Conservation (phyloP, 2,888 invertebrate species). For the Eristalis arbustorum region DNA sequence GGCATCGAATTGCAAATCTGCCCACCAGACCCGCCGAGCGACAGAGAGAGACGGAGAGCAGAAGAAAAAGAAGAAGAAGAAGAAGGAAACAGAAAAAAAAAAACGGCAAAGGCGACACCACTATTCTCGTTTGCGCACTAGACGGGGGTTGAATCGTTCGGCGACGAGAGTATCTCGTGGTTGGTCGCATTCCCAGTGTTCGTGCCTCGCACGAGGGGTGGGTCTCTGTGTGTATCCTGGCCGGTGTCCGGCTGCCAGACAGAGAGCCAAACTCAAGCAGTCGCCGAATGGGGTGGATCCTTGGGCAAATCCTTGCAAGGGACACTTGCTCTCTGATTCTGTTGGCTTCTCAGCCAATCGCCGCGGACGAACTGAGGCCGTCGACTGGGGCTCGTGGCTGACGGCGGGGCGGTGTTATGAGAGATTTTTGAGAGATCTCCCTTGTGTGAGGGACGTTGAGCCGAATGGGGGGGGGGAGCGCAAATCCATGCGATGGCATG, state of each 20-base stretch:
- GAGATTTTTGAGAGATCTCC: background rate
- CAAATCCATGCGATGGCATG: no score
- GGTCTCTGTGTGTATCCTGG: background rate
- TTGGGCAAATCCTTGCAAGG: slow-evolving; percentile 33
- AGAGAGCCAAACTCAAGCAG: background rate
- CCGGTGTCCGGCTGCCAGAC: background rate
- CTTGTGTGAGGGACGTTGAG: background rate
- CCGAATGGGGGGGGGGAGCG: background rate
- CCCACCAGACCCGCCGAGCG: background rate
- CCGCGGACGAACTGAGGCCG: background rate
- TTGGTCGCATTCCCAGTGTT: slow-evolving; percentile 42
- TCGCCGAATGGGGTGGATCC: slow-evolving; percentile 56
- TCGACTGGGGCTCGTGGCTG: no score
- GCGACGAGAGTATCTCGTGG: slow-evolving; percentile 36
- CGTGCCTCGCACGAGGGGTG: slow-evolving; percentile 27
- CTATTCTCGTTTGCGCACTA: slow-evolving; percentile 58
- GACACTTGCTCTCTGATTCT: background rate
- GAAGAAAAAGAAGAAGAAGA: background rate
- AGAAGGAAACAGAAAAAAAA: background rate
- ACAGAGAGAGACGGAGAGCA: background rate
- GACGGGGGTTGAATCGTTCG: slow-evolving; percentile 56
- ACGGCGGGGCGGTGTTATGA: slow-evolving; percentile 26
- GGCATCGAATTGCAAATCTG: slow-evolving; percentile 45
- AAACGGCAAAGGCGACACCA: slow-evolving; percentile 28
- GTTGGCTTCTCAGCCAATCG: slow-evolving; percentile 33